These are phyloP conservation scores for Tetheella fluctuosa DNA, from an alignment of 2,888 invertebrate genomes.

Conservation along the genomic window DNA sequence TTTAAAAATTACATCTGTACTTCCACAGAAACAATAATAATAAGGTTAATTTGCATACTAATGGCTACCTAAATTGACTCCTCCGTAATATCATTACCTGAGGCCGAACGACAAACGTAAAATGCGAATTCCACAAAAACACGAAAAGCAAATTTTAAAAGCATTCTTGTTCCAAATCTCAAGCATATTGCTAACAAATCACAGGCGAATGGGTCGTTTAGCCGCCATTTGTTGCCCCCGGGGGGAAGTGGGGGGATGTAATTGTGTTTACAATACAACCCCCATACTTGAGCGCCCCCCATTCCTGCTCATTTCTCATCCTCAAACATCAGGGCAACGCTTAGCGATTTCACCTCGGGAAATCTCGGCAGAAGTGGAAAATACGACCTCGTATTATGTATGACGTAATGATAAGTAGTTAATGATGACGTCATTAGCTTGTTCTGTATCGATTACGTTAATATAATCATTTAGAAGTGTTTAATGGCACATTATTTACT, in stretches of 20 bases:
- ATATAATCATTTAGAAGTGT: not conserved
- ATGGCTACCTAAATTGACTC: slow-evolving; percentile 13
- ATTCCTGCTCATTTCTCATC: slow-evolving; percentile 77
- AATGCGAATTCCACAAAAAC: slow-evolving; percentile 41
- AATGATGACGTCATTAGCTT: slow-evolving; percentile 18
- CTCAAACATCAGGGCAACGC: slow-evolving; percentile 69
- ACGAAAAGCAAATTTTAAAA: slow-evolving; percentile 64
- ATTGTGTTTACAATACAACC: slow-evolving; percentile 77
- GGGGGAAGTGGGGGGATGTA: slow-evolving; percentile 64
- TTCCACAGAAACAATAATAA: slow-evolving; percentile 2
- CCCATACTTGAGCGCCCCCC: slow-evolving; percentile 43
- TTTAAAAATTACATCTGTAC: not conserved
- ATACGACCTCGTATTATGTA: slow-evolving; percentile 42
- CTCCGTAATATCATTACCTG: slow-evolving; percentile 12
- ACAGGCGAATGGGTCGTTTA: slow-evolving; percentile 82
- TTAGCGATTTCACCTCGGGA: slow-evolving; percentile 74
- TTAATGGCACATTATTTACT: not conserved
- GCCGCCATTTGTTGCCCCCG: slow-evolving; percentile 77
- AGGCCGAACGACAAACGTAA: slow-evolving; percentile 40
- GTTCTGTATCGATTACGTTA: not conserved
- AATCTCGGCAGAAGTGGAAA: slow-evolving; percentile 63
- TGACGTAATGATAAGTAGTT: slow-evolving; percentile 29
- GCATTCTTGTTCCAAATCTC: slow-evolving; percentile 76
- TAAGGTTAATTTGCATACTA: slow-evolving; percentile 2
- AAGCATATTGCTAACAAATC: slow-evolving; percentile 84